phyloP scores from a whole-genome alignment of 2,888 invertebrate genomes.

The Lepidocyrtoides sp. region DNA sequence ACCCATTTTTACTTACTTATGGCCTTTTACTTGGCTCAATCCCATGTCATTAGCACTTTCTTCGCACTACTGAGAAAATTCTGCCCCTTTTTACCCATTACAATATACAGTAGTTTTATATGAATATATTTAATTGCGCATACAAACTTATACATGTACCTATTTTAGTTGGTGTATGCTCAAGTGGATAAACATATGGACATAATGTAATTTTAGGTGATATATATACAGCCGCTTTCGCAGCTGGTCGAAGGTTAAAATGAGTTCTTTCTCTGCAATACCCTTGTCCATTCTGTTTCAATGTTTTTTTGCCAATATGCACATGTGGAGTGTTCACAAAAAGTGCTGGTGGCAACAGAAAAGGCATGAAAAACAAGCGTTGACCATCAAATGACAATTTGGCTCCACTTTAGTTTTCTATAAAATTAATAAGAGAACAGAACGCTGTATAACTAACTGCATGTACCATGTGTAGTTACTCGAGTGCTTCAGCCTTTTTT shows the following conservation, averaged over 20 bases:
- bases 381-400: conserved; percentile 74
- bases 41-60: conserved; percentile 66
- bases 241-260: conserved; percentile 32
- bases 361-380: background rate
- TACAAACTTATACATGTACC: background rate
- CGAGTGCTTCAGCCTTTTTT: background rate
- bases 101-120: background rate
- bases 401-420: conserved; percentile 54
- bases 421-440: background rate
- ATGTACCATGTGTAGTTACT: background rate
- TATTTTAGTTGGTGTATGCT: background rate
- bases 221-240: background rate
- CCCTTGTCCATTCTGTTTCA: background rate
- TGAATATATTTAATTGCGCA: background rate
- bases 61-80: background rate
- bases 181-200: background rate
- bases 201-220: background rate
- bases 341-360: conserved; percentile 32
- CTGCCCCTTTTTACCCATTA: background rate
- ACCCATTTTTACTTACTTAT: conserved; percentile 53
- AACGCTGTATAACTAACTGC: background rate
- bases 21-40: conserved; percentile 61
- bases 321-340: conserved; percentile 30
- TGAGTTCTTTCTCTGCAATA: background rate
- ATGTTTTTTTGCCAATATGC: background rate